A percentile compares a stretch with the other conserved stretches of the same genome.
Conservation (phyloP, 2,113 vertebrate genomes). For the Eulacestoma nigropectus region DNA sequence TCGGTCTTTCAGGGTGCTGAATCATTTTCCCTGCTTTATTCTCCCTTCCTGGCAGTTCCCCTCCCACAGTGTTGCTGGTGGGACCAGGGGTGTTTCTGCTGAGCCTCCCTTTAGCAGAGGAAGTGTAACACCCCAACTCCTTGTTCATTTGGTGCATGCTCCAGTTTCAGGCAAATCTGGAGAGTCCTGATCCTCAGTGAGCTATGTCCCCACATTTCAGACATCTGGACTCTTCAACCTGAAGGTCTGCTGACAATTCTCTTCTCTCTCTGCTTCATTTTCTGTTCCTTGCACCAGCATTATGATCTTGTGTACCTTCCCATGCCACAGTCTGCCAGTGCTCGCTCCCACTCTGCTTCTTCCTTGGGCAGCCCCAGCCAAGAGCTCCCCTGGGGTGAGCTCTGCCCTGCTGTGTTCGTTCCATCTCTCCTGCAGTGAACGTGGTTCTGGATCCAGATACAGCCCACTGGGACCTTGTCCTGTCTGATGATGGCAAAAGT, state of each 20-base stretch:
- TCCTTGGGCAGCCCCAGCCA: background rate
- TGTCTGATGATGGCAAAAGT: background rate
- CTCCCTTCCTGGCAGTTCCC: background rate
- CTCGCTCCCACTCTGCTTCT: accelerated
- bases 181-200: background rate
- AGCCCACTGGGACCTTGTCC: background rate
- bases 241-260: background rate
- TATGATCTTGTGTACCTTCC: background rate
- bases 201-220: background rate
- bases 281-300: background rate
- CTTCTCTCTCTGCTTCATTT: background rate
- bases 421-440: background rate
- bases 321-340: background rate
- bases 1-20: background rate
- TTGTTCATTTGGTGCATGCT: background rate
- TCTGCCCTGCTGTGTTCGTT: background rate
- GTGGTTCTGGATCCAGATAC: background rate
- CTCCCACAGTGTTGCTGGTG: background rate
- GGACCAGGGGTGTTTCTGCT: background rate
- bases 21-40: background rate
- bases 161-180: background rate
- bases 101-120: background rate
- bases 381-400: background rate
- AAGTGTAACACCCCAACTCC: too few relatives aligned
- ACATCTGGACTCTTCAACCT: background rate